Base-by-base conservation (phyloP, 2,888 invertebrate genomes). In the Liodrosophila aerea region DNA sequence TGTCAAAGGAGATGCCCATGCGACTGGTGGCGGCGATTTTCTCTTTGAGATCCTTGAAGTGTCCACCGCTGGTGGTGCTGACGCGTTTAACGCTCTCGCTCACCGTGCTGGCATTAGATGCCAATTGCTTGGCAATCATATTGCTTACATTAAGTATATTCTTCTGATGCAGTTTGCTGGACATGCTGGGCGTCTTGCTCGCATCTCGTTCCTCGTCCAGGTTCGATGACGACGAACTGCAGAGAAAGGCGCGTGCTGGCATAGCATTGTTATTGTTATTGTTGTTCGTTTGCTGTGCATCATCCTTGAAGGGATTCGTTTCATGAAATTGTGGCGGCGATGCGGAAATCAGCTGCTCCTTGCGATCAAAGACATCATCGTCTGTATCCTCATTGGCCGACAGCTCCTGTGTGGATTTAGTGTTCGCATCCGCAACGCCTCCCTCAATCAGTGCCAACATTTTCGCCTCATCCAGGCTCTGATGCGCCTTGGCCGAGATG, bases 391-490 rank as follows among this genome's bases (percentile, higher is more conserved):
- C 80, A 41, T 69, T 65, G 18, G 53, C 63, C 1, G 60, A 68
- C 18, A 75, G 43, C 15, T 75, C 63, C 11, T 54, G 40, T 4
- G 47, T 46, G 7, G 56, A 51, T 22, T 37, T 58, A 0, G 60
- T 57, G 11, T 18, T 80, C 1, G 31, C 39, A 8, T 57, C 83
- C 22, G 78, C 78, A 30, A 72, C 58, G 8, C 73, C 60, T 0
- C 85, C 82, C n/a, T 89, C 88, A 56, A 89, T 78, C 1, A 90
- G 58, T 45, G 87, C 85, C 22, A 89, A 49, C 84, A 90, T 89
- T 71, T 89, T 91, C 0, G 93, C 91, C 73, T 94, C 94, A 76
- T 94, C 94, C 68, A 94, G 88, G 77, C 94, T 94, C 88, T 93
- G 93, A 81, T 93, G 94, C 69, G 92, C 93, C 76, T 92, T 92